These are phyloP conservation scores for Gymnoscopelus braueri DNA, from an alignment of 2,797 vertebrate genomes.

Conservation along the genomic window DNA sequence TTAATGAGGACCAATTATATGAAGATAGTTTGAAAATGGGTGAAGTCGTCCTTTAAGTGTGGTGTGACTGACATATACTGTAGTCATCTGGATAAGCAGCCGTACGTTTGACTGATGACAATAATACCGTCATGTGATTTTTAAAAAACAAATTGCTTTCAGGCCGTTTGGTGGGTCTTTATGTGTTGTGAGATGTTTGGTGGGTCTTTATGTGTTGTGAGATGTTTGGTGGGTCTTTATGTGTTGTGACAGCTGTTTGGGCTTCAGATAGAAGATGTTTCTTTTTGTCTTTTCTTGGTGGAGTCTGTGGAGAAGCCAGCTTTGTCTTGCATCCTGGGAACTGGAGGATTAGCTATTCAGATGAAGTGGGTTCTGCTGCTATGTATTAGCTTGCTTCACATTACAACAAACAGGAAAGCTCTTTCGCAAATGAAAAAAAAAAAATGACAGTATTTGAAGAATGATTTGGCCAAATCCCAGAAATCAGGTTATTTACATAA, in stretches of 20 bases:
- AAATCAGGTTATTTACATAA: conserved; percentile 4
- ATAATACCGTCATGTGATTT: conserved; percentile 43
- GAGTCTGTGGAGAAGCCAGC: not conserved
- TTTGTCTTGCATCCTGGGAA: not conserved
- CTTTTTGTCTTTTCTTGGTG: conserved; percentile 9
- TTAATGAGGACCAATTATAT: no score
- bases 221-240: conserved; percentile 22
- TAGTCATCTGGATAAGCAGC: conserved; percentile 26
- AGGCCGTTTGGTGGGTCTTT: conserved; percentile 4
- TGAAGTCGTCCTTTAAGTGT: no score
- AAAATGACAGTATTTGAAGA: not conserved
- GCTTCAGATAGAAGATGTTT: conserved; percentile 11
- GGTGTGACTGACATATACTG: conserved; percentile 36
- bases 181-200: conserved; percentile 31
- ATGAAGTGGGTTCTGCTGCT: not conserved
- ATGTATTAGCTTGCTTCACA: no score
- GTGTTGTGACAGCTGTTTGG: conserved; percentile 24
- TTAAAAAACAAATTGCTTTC: not conserved
- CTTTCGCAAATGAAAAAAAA: conserved; percentile 1
- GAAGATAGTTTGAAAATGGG: no score
- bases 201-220: conserved; percentile 1
- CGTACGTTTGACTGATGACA: conserved; percentile 29
- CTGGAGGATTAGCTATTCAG: not conserved
- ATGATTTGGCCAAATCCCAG: conserved; percentile 1
- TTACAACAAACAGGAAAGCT: no score